A percentile compares a stretch with the other conserved stretches of the same genome.
Conservation (phyloP, 2,797 vertebrate genomes). For the Syndactyla subalaris region DNA sequence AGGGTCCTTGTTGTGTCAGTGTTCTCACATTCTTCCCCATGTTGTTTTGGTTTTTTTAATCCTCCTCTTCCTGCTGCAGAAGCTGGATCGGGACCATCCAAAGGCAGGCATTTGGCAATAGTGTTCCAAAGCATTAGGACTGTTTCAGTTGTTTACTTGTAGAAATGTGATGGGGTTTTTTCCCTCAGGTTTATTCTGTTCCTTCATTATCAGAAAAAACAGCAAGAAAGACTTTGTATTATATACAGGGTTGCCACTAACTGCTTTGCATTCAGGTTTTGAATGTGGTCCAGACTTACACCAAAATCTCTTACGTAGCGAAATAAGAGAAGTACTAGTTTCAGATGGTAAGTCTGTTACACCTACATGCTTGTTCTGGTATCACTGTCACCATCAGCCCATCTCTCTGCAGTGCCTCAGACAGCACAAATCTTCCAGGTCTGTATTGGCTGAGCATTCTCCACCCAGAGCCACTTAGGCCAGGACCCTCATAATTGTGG, state of each 20-base stretch:
- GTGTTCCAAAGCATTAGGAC: background rate
- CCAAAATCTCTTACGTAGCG: background rate
- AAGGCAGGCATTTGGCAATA: background rate
- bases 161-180: background rate
- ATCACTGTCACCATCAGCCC: background rate
- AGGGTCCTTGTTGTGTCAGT: background rate
- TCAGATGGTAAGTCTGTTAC: background rate
- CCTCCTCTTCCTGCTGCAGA: background rate
- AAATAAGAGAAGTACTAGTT: background rate
- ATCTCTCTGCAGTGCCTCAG: background rate
- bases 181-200: background rate
- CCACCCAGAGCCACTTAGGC: accelerated
- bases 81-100: background rate
- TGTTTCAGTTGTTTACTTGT: background rate
- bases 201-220: background rate
- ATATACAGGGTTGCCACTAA: background rate
- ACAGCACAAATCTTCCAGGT: background rate
- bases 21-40: background rate
- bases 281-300: background rate
- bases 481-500: background rate
- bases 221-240: background rate
- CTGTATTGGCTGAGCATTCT: background rate
- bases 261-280: background rate
- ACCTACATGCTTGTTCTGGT: background rate
- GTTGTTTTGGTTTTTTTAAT: background rate